Evolutionary conservation across 1,140 invertebrate species (phyloP).

Genomic region (Drosophila tani): DNA sequence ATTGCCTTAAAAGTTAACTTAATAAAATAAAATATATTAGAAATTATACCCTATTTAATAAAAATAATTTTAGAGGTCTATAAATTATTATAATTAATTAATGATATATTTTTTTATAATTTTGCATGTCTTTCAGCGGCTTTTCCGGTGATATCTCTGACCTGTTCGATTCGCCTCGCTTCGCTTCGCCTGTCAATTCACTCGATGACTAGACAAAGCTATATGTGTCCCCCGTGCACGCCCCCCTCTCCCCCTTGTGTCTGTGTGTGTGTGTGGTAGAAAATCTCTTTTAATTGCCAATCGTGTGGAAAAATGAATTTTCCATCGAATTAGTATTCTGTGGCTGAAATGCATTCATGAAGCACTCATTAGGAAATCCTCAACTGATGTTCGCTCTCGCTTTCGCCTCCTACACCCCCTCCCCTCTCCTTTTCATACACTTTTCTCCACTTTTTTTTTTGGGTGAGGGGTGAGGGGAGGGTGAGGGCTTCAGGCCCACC

Average conservation of each 20-base stretch:
- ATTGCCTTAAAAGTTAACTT: too few species aligned
- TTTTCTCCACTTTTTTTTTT: slow-evolving; percentile 18
- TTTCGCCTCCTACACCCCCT: background rate
- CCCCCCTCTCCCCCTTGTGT: background rate
- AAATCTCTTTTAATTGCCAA: slow-evolving; percentile 85
- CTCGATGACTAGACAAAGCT: slow-evolving; percentile 80
- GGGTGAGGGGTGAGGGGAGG: background rate
- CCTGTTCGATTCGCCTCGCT: slow-evolving; percentile 6
- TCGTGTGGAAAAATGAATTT: slow-evolving; percentile 85
- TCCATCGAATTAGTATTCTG: slow-evolving; percentile 85
- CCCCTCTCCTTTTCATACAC: slow-evolving; percentile 1
- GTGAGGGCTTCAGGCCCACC: background rate
- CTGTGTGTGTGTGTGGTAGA: slow-evolving; percentile 55
- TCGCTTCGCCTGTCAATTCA: slow-evolving; percentile 76
- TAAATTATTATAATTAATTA: background rate
- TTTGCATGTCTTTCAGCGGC: background rate
- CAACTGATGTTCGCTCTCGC: slow-evolving; percentile 53
- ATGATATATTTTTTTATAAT: background rate
- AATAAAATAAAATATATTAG: background rate
- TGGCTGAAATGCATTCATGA: slow-evolving; percentile 84
- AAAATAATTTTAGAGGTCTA: background rate
- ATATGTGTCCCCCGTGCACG: slow-evolving; percentile 24
- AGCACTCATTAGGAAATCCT: slow-evolving; percentile 84
- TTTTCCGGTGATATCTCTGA: slow-evolving; percentile 15
- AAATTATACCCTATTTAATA: background rate